These are phyloP conservation scores for Sebastes taczanowskii DNA, from an alignment of 2,797 vertebrate genomes.

Conservation along the genomic window DNA sequence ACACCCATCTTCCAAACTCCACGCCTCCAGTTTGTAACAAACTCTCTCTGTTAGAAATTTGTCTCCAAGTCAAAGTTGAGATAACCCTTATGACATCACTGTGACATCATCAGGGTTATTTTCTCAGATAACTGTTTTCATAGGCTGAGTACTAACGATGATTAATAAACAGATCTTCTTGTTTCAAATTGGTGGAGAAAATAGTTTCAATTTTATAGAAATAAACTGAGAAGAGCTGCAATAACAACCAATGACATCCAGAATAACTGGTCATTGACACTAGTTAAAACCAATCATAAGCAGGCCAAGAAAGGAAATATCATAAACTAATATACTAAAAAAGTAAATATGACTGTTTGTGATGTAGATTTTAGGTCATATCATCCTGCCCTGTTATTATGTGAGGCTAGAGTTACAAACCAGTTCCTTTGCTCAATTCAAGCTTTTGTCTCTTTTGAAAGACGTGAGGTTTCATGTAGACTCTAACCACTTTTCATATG, in stretches of 20 bases:
- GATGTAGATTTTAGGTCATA: not conserved
- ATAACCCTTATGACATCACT: not conserved
- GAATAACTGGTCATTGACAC: not conserved
- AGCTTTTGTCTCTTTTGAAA: conserved; percentile 10
- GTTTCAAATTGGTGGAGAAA: not conserved
- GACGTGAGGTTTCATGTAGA: not conserved
- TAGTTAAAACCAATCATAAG: not conserved
- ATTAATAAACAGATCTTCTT: not conserved
- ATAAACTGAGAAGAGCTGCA: not conserved
- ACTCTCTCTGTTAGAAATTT: not conserved
- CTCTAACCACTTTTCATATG: not conserved
- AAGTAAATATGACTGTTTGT: not conserved
- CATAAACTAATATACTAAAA: not conserved
- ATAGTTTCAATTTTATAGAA: not conserved
- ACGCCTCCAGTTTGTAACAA: not conserved
- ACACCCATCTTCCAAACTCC: not conserved
- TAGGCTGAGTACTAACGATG: no score
- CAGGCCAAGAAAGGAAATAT: not conserved
- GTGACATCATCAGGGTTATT: not conserved
- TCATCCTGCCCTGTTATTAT: not conserved
- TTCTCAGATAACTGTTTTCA: not conserved
- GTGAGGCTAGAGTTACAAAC: not conserved
- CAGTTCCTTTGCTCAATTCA: conserved; percentile 14
- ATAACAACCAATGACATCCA: not conserved
- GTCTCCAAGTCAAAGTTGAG: not conserved